These are phyloP conservation scores for Anastatus disparis DNA, from an alignment of 1,140 invertebrate genomes.

Conservation along the genomic window DNA sequence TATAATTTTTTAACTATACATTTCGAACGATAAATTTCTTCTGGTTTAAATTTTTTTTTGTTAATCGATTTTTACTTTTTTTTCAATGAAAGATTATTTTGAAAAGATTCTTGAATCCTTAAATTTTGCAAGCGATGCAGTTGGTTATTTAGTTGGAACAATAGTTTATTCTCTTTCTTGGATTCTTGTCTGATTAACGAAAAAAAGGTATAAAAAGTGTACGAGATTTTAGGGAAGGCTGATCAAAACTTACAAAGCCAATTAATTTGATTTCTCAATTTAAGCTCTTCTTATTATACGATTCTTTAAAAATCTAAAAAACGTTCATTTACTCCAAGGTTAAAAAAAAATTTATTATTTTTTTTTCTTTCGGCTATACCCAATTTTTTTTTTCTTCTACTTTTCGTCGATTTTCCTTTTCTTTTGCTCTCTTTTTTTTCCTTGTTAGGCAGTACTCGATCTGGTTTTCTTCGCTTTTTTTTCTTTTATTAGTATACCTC, in stretches of 20 bases:
- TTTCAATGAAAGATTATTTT: too few relatives aligned
- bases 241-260: conserved; percentile 19
- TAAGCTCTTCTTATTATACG: not conserved
- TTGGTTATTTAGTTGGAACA: conserved; percentile 9
- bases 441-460: not conserved
- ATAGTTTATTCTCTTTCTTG: conserved; percentile 34
- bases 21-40: too few relatives aligned
- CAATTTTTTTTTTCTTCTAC: not conserved
- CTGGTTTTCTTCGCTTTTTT: not conserved
- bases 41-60: too few relatives aligned
- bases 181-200: conserved; percentile 24
- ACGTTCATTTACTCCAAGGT: conserved; percentile 13
- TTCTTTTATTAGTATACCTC: not conserved
- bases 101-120: conserved; percentile 22
- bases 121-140: conserved; percentile 1
- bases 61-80: too few relatives aligned
- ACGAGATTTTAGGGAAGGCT: not conserved
- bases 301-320: conserved; percentile 20
- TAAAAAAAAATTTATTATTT: not conserved
- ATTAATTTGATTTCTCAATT: conserved; percentile 32
- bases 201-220: not conserved
- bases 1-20: too few relatives aligned
- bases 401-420: not conserved
- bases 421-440: not conserved
- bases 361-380: not conserved